Conservation (phyloP, 2,113 vertebrate species). For the Lycocorax pyrrhopterus region DNA sequence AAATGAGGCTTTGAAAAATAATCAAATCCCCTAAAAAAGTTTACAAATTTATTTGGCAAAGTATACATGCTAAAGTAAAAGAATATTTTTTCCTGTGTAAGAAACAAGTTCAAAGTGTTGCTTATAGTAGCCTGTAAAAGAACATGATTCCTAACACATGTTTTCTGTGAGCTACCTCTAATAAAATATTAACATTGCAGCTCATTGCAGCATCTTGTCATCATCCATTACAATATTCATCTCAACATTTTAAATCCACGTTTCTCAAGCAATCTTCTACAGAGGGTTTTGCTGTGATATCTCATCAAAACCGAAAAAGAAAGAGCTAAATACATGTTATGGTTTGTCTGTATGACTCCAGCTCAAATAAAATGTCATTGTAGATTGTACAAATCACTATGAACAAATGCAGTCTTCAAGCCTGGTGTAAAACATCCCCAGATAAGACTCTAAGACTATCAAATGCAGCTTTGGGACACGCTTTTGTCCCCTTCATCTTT, state of each 20-base stretch:
- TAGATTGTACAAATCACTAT: conserved; percentile 70
- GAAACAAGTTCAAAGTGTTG: background rate
- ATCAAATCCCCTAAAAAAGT: background rate
- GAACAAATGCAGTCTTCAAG: conserved; percentile 69
- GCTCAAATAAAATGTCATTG: conserved; percentile 72
- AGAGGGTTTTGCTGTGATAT: conserved; percentile 16
- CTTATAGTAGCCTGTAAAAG: background rate
- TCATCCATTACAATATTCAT: conserved; percentile 1
- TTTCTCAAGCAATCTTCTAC: conserved; percentile 36
- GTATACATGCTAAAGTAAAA: background rate
- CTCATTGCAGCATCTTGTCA: conserved; percentile 42
- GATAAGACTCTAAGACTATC: conserved; percentile 73
- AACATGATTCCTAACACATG: background rate
- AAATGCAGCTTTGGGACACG: conserved; percentile 67
- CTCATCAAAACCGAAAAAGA: conserved; percentile 35
- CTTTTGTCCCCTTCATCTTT: conserved; percentile 77
- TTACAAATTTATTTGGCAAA: background rate
- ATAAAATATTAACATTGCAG: background rate
- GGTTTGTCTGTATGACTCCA: conserved; percentile 58
- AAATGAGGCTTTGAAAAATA: background rate
- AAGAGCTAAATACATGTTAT: conserved; percentile 54
- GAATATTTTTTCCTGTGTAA: background rate
- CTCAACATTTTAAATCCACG: conserved; percentile 15
- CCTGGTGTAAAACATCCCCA: conserved; percentile 74
- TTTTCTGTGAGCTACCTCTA: background rate